Percentiles rank a stretch among this genome's conserved stretches.
These are phyloP conservation scores for Enteromius argenteus DNA, from an alignment of 2,797 vertebrate species.

Conservation along the genomic window DNA sequence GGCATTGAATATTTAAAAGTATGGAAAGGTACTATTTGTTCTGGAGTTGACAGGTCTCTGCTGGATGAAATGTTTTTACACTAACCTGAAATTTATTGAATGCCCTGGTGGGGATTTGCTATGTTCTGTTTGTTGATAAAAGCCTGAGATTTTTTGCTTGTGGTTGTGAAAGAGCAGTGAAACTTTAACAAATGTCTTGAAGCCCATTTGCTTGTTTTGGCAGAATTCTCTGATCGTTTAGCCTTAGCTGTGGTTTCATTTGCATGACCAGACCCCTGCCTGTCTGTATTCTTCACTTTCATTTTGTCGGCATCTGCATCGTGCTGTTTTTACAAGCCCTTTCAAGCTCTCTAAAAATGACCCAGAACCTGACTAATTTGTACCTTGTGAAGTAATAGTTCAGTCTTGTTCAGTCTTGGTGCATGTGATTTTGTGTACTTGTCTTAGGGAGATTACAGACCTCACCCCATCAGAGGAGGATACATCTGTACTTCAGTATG, in stretches of 20 bases:
- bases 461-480: constrained; percentile 73
- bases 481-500: constrained; percentile 75
- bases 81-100: constrained; percentile 37
- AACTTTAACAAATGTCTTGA: constrained; percentile 67
- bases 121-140: constrained; percentile 28
- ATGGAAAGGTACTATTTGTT: constrained; percentile 25
- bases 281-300: constrained; percentile 50
- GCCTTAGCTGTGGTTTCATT: constrained; percentile 57
- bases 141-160: constrained; percentile 33
- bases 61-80: constrained; percentile 9
- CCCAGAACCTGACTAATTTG: constrained; percentile 62
- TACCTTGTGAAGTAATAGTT: constrained; percentile 55
- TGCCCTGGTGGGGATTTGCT: constrained; percentile 28
- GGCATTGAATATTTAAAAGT: constrained; percentile 33
- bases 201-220: constrained; percentile 65
- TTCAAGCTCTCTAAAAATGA: constrained; percentile 55
- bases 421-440: constrained; percentile 63
- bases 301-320: constrained; percentile 71
- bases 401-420: constrained; percentile 59
- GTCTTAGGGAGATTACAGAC: constrained; percentile 78
- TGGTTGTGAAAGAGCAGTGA: constrained; percentile 49
- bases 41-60: constrained; percentile 28
- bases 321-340: constrained; percentile 64
- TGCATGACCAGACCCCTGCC: constrained; percentile 75
- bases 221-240: constrained; percentile 43